These are phyloP conservation scores for Lumbricus terrestris DNA, from an alignment of 2,888 invertebrate genomes.

Conservation along the genomic window DNA sequence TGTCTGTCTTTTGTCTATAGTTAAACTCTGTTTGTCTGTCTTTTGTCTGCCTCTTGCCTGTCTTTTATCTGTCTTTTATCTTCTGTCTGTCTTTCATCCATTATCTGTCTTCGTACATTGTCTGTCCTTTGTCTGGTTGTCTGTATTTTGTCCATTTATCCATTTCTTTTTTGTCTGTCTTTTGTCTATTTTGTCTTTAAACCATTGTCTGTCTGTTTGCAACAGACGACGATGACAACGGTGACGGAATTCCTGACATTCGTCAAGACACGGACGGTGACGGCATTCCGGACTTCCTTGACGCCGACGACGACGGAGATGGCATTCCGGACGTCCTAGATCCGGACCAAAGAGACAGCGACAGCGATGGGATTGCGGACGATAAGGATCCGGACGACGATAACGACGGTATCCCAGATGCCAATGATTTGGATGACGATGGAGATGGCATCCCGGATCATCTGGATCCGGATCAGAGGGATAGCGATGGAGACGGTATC, in stretches of 20 bases:
- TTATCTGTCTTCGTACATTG: too few species aligned
- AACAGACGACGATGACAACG: constrained; percentile 46
- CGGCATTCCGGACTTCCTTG: constrained; percentile 35
- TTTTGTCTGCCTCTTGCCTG: too few species aligned
- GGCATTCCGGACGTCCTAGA: constrained; percentile 41
- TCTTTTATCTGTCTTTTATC: too few species aligned
- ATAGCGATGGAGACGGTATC: constrained; percentile 45
- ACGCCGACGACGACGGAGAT: constrained; percentile 44
- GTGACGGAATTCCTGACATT: constrained; percentile 51
- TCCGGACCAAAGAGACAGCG: constrained; percentile 39
- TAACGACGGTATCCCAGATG: constrained; percentile 45
- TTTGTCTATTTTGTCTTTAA: too few species aligned
- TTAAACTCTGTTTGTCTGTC: too few species aligned
- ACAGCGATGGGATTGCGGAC: constrained; percentile 44
- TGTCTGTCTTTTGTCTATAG: too few species aligned
- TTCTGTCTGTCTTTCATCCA: too few species aligned
- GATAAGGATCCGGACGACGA: constrained; percentile 39
- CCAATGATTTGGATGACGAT: constrained; percentile 40
- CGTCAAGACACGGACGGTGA: constrained; percentile 39
- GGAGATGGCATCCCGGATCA: constrained; percentile 40
- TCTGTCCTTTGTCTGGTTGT: too few species aligned
- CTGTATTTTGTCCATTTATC: too few species aligned
- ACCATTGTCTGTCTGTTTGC: background rate
- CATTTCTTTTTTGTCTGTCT: too few species aligned
- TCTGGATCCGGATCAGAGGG: constrained; percentile 35